Base-by-base conservation (phyloP, 2,888 invertebrate species). In the Lagria hirta region DNA sequence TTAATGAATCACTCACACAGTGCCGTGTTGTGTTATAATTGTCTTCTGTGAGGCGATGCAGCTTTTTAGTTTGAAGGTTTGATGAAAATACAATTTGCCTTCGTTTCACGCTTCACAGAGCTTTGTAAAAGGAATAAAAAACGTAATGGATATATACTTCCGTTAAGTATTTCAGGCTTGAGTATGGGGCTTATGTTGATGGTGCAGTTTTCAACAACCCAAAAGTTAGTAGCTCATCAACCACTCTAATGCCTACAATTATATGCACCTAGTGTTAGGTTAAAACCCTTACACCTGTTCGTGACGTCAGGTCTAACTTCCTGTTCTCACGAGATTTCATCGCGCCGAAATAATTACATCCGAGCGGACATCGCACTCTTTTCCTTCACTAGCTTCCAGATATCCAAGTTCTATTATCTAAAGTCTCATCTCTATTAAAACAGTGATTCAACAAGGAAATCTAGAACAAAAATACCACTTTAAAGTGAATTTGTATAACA, bases 241-340 rank as follows among this genome's bases (percentile, higher is more conserved):
- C 37, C 37, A 37, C 37, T 18, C 35, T 28, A 37, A 37, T 28
- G 21, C 7, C 41, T 41, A 40, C 33, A 33, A 41, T 41, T 35
- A 34, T 40, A 43, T 42, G 51, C 50, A 55, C 56, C 49, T 44
- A 58, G 54, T 57, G 54, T 49, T 63, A 60, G 65, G 63, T 66
- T 64, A 60, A 61, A 63, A 62, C 65, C 66, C 58, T 60, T 60
- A 61, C 67, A 66, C 66, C 66, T 68, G 65, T 64, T 62, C 57
- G 61, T 68, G 66, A 68, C 68, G 67, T 68, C 67, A 67, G 52
- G 50, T 54, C 44, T 51, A 46, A 65, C 62, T 70, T 70, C 70
- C 70, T 68, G 69, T 70, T 70, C 70, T 69, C 70, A 70, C 70
- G 68, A 70, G 70, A 70, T 70, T 65, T 63, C 69, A 70, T 70